Base-by-base conservation (phyloP, 1,140 invertebrate genomes). In the Zaprionus lachaisei region DNA sequence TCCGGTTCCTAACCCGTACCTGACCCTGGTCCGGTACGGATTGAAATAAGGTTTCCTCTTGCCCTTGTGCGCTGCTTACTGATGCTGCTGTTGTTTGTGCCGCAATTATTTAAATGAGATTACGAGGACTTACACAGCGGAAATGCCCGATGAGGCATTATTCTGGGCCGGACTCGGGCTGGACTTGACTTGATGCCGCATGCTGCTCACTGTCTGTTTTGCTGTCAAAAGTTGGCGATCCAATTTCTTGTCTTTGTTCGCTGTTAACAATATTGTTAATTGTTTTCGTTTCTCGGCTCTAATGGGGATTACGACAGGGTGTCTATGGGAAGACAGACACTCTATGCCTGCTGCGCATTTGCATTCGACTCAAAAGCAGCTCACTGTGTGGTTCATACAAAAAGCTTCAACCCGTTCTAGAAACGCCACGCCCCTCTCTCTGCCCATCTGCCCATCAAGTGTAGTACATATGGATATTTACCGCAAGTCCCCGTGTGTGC, bases 101-200 rank as follows among this genome's bases (percentile, higher is more conserved):
- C 68, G 80, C 85, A 90, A 90, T 90, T 90, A 90, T 90, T 90
- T 91, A 90, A 90, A 90, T 91, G 82, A 80, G 85, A 91, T 90
- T 85, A 90, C 86, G 60, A 85, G 37, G 85, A 82, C 85, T 91
- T 89, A 91, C 61, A 54, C 77, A 82, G 79, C 81, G 85, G 85
- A 90, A 89, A 91, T 89, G 79, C 71, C 71, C 62, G 67, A 38
- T 74, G 61, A 64, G 68, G 71, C 65, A 84, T 81, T 84, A 70
- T 87, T 47, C 70, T n/a, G 17, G 37, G 57, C 24, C 24, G 24
- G 28, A 37, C 41, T 47, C 24, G 41, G 22, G 51, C 61, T 62
- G 41, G 17, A 61, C 37, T 56, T 67, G 62, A 49, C 55, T 54
- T 57, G 37, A 47, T 63, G 63, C 65, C 63, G 58, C 37, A 37